Base-by-base conservation (phyloP, 2,888 invertebrate species). In the Odontocerum albicorne region DNA sequence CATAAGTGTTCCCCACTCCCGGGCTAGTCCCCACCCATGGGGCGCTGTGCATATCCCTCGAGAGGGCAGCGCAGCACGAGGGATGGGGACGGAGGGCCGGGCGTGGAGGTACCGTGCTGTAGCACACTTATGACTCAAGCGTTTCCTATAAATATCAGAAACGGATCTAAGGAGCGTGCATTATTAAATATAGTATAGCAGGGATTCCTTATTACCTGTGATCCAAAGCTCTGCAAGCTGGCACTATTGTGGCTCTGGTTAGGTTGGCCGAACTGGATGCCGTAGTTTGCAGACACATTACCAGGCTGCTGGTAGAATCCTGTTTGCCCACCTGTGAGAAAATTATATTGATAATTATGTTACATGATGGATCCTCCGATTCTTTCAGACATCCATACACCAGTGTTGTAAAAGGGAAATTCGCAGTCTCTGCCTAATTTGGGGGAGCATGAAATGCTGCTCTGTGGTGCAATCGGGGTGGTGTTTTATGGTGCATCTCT, bases 41-140 rank as follows among this genome's bases (percentile, higher is more conserved):
- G n/a, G n/a, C n/a, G n/a, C n/a, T n/a, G n/a, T n/a, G n/a, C 16
- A 22, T 4, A 40, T 13, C 17, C 7, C 31, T 10, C 16, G 17
- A 3, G 19, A 17, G 32, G 32, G n/a, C n/a, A 49, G 38, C 16
- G 42, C n/a, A 45, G 39, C 19, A 16, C 39, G 19, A 10, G 16
- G 20, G 12, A 20, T 17, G 33, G 45, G 15, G 45, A 19, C 13
- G 19, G 8, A 31, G n/a, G 33, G 31, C 46, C 32, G 46, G 22
- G 40, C 2, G n/a, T 73, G 77, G 77, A 77, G 77, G 75, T 75
- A 72, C 61, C 55, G 55, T 77, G 57, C 57, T 77, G 13, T 77
- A 58, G 77, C 77, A 77, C 75, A 73, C 77, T 75, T 75, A 77
- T 77, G 77, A 77, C 77, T 77, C 77, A 76, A 76, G 76, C 76